Base-by-base conservation (phyloP, 2,113 vertebrate genomes). In the Caloenas nicobarica region DNA sequence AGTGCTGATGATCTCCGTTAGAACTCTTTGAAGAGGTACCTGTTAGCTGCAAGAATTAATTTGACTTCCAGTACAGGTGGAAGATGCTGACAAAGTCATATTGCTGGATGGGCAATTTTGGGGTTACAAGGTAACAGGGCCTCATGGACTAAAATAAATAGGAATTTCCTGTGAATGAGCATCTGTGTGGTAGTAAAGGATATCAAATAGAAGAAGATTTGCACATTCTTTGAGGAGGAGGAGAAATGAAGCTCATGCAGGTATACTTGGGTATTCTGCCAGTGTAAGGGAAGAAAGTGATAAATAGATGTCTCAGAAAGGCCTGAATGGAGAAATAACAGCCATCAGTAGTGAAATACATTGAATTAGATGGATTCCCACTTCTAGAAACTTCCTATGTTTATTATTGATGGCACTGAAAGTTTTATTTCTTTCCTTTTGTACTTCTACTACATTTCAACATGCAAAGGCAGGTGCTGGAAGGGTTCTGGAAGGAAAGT, bases 141-240 rank as follows among this genome's bases (percentile, higher is more conserved):
- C 64, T 65, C 42, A 5, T 0, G 0, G 58, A 22, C 36, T 8
- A 24, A 70, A 92, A 81, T 46, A 86, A 93, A 86, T 78, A 46
- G 54, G 82, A 81, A 71, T 95, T 78, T 81, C 60, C 60, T 51
- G 13, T 56, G 80, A 68, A 11, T 62, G 77, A 92, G 65, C 60
- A 48, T 10, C 81, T 81, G 69, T 46, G 64, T 91, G 94, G 77
- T 86, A 86, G 42, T 13, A 90, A 92, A 88, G 33, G 80, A 42
- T 9, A 70, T 56, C 56, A 66, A 16, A 73, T 1, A 48, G 70
- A 65, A 58, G 78, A 79, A 29, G 74, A 65, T 38, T 61, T 33
- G n/a, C 31, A 25, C 56, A 5, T 53, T 76, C 79, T 62, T 56
- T 70, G 74, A 80, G 76, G 85, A 85, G 71, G 80, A 48, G 74